Evolutionary conservation across 2,797 vertebrate species (phyloP).

Genomic region (Sarcophilus harrisii): DNA sequence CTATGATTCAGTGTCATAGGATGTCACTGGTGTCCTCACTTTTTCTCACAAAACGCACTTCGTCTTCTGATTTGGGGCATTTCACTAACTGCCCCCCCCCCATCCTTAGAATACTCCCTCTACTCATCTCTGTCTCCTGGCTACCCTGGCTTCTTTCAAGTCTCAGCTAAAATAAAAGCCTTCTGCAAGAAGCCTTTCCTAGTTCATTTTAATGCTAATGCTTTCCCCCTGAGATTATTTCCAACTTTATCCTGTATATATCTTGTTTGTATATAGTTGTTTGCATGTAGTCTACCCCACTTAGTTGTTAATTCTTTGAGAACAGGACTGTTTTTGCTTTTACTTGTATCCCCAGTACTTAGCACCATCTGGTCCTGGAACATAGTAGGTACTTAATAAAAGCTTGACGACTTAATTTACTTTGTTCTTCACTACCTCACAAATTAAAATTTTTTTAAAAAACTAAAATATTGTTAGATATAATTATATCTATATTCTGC

Average conservation of each 20-base stretch:
- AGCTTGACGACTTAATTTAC: not conserved
- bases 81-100: not conserved
- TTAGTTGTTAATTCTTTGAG: not conserved
- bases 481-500: not conserved
- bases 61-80: not conserved
- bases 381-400: not conserved
- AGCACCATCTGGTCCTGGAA: not conserved
- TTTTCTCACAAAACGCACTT: not conserved
- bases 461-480: not conserved
- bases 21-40: not conserved
- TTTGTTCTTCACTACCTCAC: not conserved
- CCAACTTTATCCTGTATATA: not conserved
- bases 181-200: not conserved
- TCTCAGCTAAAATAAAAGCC: not conserved
- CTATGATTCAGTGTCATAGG: not conserved
- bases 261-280: not conserved
- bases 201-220: not conserved
- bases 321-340: not conserved
- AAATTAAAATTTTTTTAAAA: not conserved
- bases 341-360: not conserved
- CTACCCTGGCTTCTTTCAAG: not conserved
- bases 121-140: not conserved
- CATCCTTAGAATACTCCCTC: not conserved
- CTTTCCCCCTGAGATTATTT: not conserved
- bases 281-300: not conserved